Percentiles rank a stretch among this genome's conserved stretches.
These are phyloP conservation scores for Bovichtus variegatus DNA, from an alignment of 2,797 vertebrate species.

Conservation along the genomic window DNA sequence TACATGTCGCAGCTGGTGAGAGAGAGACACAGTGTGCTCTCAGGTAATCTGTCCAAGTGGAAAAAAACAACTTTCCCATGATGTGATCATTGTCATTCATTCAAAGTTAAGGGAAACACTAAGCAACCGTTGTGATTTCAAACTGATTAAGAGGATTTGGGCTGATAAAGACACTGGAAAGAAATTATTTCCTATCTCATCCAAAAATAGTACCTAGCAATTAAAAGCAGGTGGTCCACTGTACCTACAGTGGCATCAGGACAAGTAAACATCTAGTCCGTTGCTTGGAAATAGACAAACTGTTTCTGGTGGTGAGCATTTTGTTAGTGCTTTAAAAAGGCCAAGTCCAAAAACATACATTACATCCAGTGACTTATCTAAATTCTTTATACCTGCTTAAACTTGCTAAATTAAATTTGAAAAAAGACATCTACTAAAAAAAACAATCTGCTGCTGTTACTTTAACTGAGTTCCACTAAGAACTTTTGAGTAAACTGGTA, in stretches of 20 bases:
- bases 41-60: conserved; percentile 70
- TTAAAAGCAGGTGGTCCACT: conserved; percentile 13
- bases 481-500: not conserved
- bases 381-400: not conserved
- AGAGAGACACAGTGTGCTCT: conserved; percentile 42
- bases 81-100: conserved; percentile 41
- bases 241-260: conserved; percentile 24
- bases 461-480: not conserved
- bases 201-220: conserved; percentile 14
- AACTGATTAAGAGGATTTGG: conserved; percentile 39
- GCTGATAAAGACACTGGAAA: conserved; percentile 30
- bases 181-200: not conserved
- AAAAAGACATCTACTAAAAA: not conserved
- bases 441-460: not conserved
- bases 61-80: conserved; percentile 76
- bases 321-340: not conserved
- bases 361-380: not conserved
- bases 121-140: conserved; percentile 20
- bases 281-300: conserved; percentile 30
- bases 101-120: conserved; percentile 27
- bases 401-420: not conserved
- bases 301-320: conserved; percentile 6
- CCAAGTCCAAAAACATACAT: not conserved
- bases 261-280: conserved; percentile 27
- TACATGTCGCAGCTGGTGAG: conserved; percentile 75